Percentiles rank a stretch among this genome's conserved stretches.
phyloP scores from a whole-genome alignment of 2,888 invertebrate genomes.

The Hyppa rectilinea region DNA sequence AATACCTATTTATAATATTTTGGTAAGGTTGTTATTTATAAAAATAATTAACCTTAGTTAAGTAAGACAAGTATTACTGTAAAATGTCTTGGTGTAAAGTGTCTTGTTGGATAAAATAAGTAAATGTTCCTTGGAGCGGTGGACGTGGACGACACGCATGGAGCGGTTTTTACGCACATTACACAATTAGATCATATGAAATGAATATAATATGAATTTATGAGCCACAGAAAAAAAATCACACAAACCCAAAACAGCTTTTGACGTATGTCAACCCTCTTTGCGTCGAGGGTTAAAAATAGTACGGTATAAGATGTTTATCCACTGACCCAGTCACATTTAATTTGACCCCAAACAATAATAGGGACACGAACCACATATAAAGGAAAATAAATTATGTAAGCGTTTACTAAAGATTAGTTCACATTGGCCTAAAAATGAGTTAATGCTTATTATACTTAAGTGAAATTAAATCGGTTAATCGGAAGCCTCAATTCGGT shows the following conservation, averaged over 20 bases:
- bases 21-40: not conserved
- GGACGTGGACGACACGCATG: too few relatives aligned
- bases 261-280: constrained; percentile 37
- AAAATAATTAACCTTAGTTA: not conserved
- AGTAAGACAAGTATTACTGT: too few relatives aligned
- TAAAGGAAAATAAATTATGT: constrained; percentile 38
- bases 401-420: constrained; percentile 23
- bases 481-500: not conserved
- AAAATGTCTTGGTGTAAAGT: not conserved
- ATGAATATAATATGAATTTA: not conserved
- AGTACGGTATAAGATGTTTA: constrained; percentile 44
- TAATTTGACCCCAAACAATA: constrained; percentile 39
- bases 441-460: constrained; percentile 19
- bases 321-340: constrained; percentile 56
- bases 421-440: constrained; percentile 19
- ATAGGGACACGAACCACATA: constrained; percentile 36
- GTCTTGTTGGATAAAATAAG: not conserved
- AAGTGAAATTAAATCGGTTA: constrained; percentile 7
- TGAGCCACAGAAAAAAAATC: not conserved
- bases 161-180: too few relatives aligned
- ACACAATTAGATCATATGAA: not conserved
- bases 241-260: constrained; percentile 3
- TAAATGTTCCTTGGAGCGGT: not conserved
- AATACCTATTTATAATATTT: not conserved
- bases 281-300: constrained; percentile 12